Base-by-base conservation (phyloP, 2,797 vertebrate genomes). In the Rhinatrema bivittatum region DNA sequence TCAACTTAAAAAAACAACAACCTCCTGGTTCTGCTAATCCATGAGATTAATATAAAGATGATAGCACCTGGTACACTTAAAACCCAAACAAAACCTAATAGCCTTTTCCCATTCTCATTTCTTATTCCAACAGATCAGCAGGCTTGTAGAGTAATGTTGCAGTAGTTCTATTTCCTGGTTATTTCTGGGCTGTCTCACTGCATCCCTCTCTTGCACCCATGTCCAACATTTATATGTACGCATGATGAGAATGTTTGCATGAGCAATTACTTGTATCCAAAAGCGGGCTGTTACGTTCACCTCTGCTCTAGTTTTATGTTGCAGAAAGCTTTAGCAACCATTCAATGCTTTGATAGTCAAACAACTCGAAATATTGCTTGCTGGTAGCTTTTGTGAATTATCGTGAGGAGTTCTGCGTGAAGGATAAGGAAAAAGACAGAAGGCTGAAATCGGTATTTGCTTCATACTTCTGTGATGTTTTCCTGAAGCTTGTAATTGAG, bases 111-210 rank as follows among this genome's bases (percentile, higher is more conserved):
- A 76, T 81, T 82, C 79, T 84, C 81, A 78, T 82, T 81, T 84
- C 81, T 84, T 81, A 84, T 65, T 72, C 79, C 74, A 81, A 74
- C 79, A 75, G 74, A 81, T 78, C 78, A 81, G 79, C 78, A 75
- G 71, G 73, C 55, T 53, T 73, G 70, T 63, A 74, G 70, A 72
- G 55, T 55, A 80, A 60, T 73, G 70, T 74, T 78, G 68, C 64
- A 67, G 59, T 76, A 77, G 65, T 55, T 56, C 70, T 80, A 77
- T 66, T 76, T 79, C 75, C 81, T 82, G 81, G 79, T 81, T 79
- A 77, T 82, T 81, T 84, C 79, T 84, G 81, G 79, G 81, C 81
- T 84, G 79, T 78, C 81, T 81, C 68, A 72, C 80, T 73, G 72
- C 66, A 68, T 67, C 65, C 43, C n/a, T n/a, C n/a, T n/a, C 63